Evolutionary conservation across 2,888 invertebrate species (phyloP).

Genomic region (Anticlea derivata): DNA sequence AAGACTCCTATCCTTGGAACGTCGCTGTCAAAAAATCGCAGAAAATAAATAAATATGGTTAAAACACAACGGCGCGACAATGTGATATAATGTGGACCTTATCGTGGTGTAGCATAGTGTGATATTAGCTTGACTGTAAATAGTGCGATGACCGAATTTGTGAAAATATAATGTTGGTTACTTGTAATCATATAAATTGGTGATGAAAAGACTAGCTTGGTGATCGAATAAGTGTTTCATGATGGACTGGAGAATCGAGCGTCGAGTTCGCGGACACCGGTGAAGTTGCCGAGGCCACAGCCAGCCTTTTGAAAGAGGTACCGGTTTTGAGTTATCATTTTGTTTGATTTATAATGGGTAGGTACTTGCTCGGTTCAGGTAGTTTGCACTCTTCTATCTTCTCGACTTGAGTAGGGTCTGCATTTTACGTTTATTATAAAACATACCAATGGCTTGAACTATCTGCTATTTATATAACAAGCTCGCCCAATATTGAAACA

Average conservation of each 20-base stretch:
- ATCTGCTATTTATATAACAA: constrained; percentile 17
- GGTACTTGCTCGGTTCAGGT: constrained; percentile 46
- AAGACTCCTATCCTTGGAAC: constrained; percentile 41
- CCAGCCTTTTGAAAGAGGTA: constrained; percentile 79
- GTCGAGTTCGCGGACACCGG: constrained; percentile 61
- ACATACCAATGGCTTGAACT: constrained; percentile 6
- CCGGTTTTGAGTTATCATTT: constrained; percentile 82
- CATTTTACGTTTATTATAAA: constrained; percentile 10
- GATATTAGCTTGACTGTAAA: constrained; percentile 49
- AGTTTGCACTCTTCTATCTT: constrained; percentile 46
- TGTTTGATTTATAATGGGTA: constrained; percentile 74
- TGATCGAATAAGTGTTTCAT: constrained; percentile 51
- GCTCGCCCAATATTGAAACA: constrained; percentile 9
- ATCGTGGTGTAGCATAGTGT: constrained; percentile 48
- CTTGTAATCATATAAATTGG: constrained; percentile 52
- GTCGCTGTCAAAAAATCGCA: constrained; percentile 72
- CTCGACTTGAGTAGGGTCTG: constrained; percentile 14
- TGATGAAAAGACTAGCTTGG: constrained; percentile 51
- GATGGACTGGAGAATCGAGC: constrained; percentile 73
- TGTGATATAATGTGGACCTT: constrained; percentile 62
- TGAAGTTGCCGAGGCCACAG: constrained; percentile 76
- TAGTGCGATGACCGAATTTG: constrained; percentile 52
- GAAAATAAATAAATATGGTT: constrained; percentile 81
- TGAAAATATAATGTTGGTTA: constrained; percentile 39
- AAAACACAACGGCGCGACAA: constrained; percentile 61